Conservation (phyloP, 2,113 vertebrate species). For the Corvus cornix region DNA sequence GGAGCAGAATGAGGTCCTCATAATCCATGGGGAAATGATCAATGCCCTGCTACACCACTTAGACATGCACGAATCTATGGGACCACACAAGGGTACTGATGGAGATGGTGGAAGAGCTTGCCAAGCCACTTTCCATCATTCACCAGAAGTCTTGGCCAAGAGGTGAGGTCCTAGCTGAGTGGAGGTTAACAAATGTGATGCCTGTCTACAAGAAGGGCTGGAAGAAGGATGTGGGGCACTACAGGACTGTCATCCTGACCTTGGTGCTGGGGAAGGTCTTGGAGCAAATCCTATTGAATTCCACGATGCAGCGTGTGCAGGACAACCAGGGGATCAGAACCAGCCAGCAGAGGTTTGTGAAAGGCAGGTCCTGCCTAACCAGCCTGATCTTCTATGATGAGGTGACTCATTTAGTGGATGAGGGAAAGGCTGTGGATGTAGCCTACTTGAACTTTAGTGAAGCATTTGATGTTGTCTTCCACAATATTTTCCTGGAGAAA, state of each 20-base stretch:
- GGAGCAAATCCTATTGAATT: background rate
- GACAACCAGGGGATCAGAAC: background rate
- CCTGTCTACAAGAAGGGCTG: background rate
- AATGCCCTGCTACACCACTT: background rate
- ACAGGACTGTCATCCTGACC: background rate
- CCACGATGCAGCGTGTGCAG: background rate
- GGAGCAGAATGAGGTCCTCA: background rate
- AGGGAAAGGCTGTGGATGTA: background rate
- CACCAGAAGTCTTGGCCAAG: background rate
- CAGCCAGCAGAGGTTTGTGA: background rate
- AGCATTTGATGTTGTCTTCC: background rate
- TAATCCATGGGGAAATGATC: background rate
- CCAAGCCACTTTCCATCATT: background rate
- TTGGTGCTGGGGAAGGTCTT: background rate
- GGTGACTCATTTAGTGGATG: too few relatives aligned
- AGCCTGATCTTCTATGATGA: background rate
- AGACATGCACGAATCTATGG: background rate
- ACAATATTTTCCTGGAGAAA: background rate
- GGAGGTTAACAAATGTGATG: background rate
- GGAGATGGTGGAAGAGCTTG: background rate
- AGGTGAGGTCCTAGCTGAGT: fast-evolving
- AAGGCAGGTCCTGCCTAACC: background rate
- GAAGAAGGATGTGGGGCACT: background rate
- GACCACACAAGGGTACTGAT: background rate
- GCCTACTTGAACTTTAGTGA: background rate